Base-by-base conservation (phyloP, 2,797 vertebrate species). In the Thripadectes ignobilis region DNA sequence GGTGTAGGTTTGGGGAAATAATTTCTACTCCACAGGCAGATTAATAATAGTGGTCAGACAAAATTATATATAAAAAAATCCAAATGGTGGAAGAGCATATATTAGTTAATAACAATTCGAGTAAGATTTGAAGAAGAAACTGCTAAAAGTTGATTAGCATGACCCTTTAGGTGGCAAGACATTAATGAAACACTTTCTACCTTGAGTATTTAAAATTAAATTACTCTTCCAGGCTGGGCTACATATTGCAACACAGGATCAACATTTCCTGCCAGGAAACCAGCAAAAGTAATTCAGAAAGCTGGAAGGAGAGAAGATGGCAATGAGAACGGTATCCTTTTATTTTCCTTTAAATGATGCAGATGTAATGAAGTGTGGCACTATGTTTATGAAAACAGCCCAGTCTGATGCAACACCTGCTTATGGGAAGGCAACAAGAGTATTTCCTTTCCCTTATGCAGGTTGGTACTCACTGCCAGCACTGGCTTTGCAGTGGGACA, bases 21-120 rank as follows among this genome's bases (percentile, higher is more conserved):
- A 46, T 61, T 72, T 24, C 22, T 41, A 45, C 15, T 48, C 22
- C 68, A 48, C 36, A 63, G 24, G 18, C 52, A 71, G 27, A 62
- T 23, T 79, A 79, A n/a, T 3, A 74, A 46, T 2, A 74, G 9
- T 0, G 0, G 11, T 77, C 36, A 85, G 29, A 34, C 38, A 93
- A 75, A 86, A 45, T 2, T 1, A 7, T 30, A 41, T 6, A 0
- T 0, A 10, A 30, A 65, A 72, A 27, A 27, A 18, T 15, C 9
- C 16, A 38, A 58, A 24, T 2, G 22, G 21, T n/a, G 14, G 15
- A 21, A 81, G 74, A 41, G 1, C 8, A n/a, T 9, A 6, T 45
- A 24, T 58, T 66, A 17, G 26, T 54, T 32, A 66, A 61, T 38
- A 76, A 7, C 5, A 43, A 27, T 16, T 65, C 55, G 20, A 90